phyloP scores from a whole-genome alignment of 2,113 vertebrate species.

The Dunckerocampus dactyliophorus region DNA sequence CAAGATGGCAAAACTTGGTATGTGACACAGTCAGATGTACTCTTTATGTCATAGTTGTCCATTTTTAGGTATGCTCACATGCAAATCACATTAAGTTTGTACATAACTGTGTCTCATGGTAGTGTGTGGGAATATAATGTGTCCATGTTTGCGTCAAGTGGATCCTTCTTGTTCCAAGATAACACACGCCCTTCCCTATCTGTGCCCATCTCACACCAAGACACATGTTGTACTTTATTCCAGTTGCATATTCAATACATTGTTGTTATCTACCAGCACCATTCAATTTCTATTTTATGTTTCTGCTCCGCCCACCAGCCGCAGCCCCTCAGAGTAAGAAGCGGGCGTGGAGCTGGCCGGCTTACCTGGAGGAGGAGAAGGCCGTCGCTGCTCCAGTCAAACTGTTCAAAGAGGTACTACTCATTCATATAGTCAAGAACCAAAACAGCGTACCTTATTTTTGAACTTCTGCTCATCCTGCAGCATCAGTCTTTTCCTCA shows the following conservation, averaged over 20 bases:
- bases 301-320: constrained; percentile 33
- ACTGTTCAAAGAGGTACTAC: constrained; percentile 91
- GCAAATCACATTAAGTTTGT: background rate
- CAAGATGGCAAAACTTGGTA: constrained; percentile 83
- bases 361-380: constrained; percentile 92
- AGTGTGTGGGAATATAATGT: background rate
- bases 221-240: background rate
- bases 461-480: constrained; percentile 15
- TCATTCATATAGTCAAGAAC: background rate
- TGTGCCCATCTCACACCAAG: no score
- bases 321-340: constrained; percentile 81
- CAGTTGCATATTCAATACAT: background rate
- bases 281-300: background rate
- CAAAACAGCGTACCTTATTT: background rate
- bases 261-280: background rate
- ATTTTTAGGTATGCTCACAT: background rate
- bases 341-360: constrained; percentile 91
- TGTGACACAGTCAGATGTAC: background rate
- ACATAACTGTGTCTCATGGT: background rate
- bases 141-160: background rate
- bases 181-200: no score
- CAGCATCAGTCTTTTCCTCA: constrained; percentile 95
- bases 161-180: no score
- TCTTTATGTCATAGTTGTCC: no score
- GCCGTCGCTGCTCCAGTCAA: constrained; percentile 86